Conservation (phyloP, 2,888 invertebrate species). For the Ariolimax columbianus region DNA sequence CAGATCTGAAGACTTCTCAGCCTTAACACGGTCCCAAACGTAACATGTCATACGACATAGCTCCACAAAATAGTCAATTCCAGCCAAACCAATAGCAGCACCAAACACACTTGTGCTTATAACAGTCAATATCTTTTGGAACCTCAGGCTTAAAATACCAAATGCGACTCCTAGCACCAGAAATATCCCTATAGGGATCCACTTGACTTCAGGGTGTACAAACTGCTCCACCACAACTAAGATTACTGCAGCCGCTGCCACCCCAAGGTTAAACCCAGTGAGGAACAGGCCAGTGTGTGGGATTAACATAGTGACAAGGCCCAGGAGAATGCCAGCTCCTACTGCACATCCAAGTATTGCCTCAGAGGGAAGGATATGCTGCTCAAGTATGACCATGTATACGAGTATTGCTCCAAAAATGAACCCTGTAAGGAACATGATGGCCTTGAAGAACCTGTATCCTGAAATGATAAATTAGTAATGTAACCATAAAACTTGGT, state of each 20-base stretch:
- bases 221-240: slow-evolving; percentile 81
- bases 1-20: slow-evolving; percentile 79
- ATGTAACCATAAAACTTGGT: no score
- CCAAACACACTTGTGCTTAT: slow-evolving; percentile 88
- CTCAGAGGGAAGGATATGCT: slow-evolving; percentile 84
- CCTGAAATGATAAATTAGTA: slow-evolving; percentile 81
- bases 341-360: slow-evolving; percentile 87
- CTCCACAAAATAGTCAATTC: slow-evolving; percentile 88
- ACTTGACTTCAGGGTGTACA: slow-evolving; percentile 82
- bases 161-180: slow-evolving; percentile 85
- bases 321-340: slow-evolving; percentile 87
- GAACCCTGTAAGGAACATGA: slow-evolving; percentile 92
- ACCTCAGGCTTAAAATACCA: slow-evolving; percentile 86
- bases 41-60: slow-evolving; percentile 84
- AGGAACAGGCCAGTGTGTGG: slow-evolving; percentile 90
- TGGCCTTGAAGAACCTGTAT: slow-evolving; percentile 91
- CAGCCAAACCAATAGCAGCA: slow-evolving; percentile 85
- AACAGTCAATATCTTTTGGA: slow-evolving; percentile 87
- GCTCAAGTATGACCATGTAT: slow-evolving; percentile 89
- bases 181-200: slow-evolving; percentile 86
- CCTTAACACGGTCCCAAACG: slow-evolving; percentile 85
- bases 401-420: slow-evolving; percentile 90
- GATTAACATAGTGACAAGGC: slow-evolving; percentile 89
- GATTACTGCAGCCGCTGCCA: slow-evolving; percentile 78
- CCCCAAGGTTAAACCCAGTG: slow-evolving; percentile 88